Conservation (phyloP, 2,797 vertebrate species). For the Morus bassanus region DNA sequence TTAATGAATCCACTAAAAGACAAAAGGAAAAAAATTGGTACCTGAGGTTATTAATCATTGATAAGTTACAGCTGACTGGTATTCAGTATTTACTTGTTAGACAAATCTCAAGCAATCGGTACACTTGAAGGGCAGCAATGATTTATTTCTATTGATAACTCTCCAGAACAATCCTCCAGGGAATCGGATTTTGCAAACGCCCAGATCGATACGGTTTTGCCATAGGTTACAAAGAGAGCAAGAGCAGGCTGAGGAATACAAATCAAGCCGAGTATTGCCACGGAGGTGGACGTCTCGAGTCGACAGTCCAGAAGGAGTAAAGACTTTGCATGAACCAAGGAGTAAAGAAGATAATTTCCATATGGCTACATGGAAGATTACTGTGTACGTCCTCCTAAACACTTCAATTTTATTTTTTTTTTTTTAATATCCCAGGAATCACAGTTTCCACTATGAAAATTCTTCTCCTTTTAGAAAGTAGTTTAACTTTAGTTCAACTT, state of each 20-base stretch:
- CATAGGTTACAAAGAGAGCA: background rate
- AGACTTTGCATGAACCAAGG: background rate
- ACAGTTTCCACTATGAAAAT: background rate
- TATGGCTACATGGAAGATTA: background rate
- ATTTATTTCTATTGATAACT: background rate
- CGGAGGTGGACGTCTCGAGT: background rate
- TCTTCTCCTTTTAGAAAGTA: background rate
- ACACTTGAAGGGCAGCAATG: background rate
- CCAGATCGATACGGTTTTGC: background rate
- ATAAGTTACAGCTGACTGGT: background rate
- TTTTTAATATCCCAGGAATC: background rate
- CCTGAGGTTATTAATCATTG: background rate
- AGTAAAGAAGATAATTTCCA: background rate
- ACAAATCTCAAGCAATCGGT: accelerated
- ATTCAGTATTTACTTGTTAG: background rate
- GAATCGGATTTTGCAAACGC: background rate
- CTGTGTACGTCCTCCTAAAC: background rate
- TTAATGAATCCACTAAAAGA: background rate
- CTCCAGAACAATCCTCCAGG: background rate
- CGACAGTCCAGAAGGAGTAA: background rate
- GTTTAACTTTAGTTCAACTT: background rate
- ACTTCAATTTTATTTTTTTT: background rate
- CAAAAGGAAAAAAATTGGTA: background rate
- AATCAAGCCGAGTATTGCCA: background rate
- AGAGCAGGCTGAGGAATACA: background rate